Evolutionary conservation across 2,888 invertebrate genomes (phyloP), one percentile per base, ranked within the genome.

Genomic region (Hypolimnas misippus): DNA sequence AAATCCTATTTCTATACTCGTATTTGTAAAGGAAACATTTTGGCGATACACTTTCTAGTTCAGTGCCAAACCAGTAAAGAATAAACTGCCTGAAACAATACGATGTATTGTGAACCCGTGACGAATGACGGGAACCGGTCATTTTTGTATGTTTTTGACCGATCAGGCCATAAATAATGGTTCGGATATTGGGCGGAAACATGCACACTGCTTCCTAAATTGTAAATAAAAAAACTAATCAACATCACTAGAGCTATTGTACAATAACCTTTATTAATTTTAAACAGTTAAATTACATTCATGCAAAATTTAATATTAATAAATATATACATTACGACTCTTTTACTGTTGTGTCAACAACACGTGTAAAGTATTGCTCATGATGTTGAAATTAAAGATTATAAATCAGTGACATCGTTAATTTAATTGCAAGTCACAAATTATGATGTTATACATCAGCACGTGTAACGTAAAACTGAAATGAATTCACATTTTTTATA

Each of bases 121-220:
- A 89, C 89, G 87, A 87, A 89, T 88, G 84, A 81, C 72, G 72
- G 73, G 71, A 79, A 77, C 73, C 81, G 83, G 78, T 82, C 79
- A 86, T 86, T 88, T 89, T 88, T 89, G 88, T 89, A 76, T 81
- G 83, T 87, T 88, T 89, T 86, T 75, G 87, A 84, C 84, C 82
- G 81, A 84, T 83, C 76, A 75, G 67, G 76, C 80, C 81, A 79
- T 84, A 83, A 87, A 89, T 88, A 89, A 89, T 87, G 82, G 76
- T 70, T 72, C 84, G 84, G 87, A 87, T 86, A 87, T 86, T 82
- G 83, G 74, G 74, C 86, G 90, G 89, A 91, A 89, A 77, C 78
- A 79, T 84, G 86, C 86, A 81, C 81, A 76, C 76, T 76, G 82
- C 73, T 70, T 79, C 71, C 74, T 77, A 76, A 87, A 86, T 80